Percentiles rank a stretch among this genome's conserved stretches.
These are phyloP conservation scores for Morpho achilles DNA, from an alignment of 2,888 invertebrate species.

Conservation along the genomic window DNA sequence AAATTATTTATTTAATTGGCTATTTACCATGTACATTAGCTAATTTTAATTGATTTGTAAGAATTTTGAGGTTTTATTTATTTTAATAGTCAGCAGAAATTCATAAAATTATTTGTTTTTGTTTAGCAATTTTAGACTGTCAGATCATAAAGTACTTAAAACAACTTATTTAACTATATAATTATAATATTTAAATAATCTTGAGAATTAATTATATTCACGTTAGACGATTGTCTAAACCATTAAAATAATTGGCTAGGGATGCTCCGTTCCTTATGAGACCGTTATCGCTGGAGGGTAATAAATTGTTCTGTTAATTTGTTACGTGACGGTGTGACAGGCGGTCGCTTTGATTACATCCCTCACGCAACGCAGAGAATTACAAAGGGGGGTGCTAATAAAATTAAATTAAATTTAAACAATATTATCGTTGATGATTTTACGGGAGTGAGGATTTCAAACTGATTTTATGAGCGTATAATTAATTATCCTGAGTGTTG, in stretches of 20 bases:
- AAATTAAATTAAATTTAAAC: constrained; percentile 21
- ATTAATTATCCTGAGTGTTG: not conserved
- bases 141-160: no score
- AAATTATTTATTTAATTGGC: no score
- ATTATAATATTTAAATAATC: not conserved
- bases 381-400: constrained; percentile 12
- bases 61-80: no score
- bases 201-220: not conserved
- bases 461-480: not conserved
- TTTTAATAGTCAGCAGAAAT: no score
- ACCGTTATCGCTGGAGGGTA: not conserved
- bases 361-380: constrained; percentile 22
- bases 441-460: constrained; percentile 8
- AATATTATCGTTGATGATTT: constrained; percentile 16
- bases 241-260: not conserved
- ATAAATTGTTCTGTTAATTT: constrained; percentile 14
- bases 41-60: no score
- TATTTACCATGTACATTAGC: no score
- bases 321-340: constrained; percentile 28
- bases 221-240: not conserved
- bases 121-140: no score
- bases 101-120: no score
- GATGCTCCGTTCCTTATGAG: not conserved
- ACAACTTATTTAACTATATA: not conserved
- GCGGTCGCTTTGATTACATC: constrained; percentile 26